Base-by-base conservation (phyloP, 2,797 vertebrate genomes). In the Hirundo rustica region DNA sequence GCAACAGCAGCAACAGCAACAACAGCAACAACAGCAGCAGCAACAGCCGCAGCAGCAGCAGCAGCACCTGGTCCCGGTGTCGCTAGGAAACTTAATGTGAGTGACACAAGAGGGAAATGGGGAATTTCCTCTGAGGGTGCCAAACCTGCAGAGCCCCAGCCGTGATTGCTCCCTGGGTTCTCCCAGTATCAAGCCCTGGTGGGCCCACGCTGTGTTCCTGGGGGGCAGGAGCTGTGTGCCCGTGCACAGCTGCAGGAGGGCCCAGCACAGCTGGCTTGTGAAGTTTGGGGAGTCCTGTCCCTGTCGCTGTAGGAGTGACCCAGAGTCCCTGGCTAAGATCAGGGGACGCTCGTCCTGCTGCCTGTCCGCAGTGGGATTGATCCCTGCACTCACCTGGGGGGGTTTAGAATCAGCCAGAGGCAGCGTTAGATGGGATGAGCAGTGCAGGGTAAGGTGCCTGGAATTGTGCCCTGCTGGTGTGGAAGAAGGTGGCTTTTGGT, bases 21-120 rank as follows among this genome's bases (percentile, higher is more conserved):
- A 98, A 0, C 98, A 98, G 0, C 97, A 92, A 26, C 99, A 98
- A 11, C 99, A 98, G 4, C 98, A 98, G 2, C 98, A 97, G 27
- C 99, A 98, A 45, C 98, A 97, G 3, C 98, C 97, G 6, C 98
- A 98, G 38, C 98, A 88, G 5, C 84, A 48, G 7, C 98, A 97
- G 30, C 98, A 98, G 32, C 98, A 99, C 96, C 97, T 99, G 96
- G 98, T 98, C 96, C 98, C 99, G 10, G 98, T 98, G 51, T 99
- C 99, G 12, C 98, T 99, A 97, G 98, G 98, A 95, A 99, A 98
- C 97, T 96, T 99, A 96, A 98, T 99, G 99, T 99, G 98, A 99
- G 99, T 98, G 75, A 53, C n/a, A 10, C 1, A 11, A n/a, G 42
- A 65, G 38, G n/a, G 44, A 40, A 36, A 3, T 0, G 23, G 36